Base-by-base conservation (phyloP, 2,888 invertebrate genomes). In the Iselma pallidipennis region DNA sequence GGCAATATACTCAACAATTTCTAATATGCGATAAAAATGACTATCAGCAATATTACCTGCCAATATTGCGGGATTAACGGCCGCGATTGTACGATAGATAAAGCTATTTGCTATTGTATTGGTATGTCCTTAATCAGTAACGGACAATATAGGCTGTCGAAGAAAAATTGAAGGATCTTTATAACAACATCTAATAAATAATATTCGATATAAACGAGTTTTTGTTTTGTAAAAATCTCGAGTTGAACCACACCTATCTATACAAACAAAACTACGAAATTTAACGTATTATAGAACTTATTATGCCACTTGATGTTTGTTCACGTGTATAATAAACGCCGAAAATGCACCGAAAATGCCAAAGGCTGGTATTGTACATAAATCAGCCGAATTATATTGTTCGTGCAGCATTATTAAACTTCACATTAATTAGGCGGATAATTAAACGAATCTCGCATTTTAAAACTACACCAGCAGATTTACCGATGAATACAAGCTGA, bases 21-120 rank as follows among this genome's bases (percentile, higher is more conserved):
- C 76, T 75, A 76, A 77, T 77, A 78, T 76, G 76, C 77, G 76
- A 77, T 78, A 80, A 81, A 80, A 81, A 79, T 80, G 78, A 79
- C 78, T 74, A 71, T 58, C 65, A 63, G 52, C 69, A 73, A 78
- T 78, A 78, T 77, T 80, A 80, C 80, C 80, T 81, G 81, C 79
- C 81, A 81, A 80, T 81, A 80, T 78, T 72, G 68, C 21, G 72
- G 80, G 80, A 80, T 80, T 80, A 80, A 81, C 76, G 77, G 74
- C 68, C 71, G 73, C 75, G 76, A 77, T 78, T 77, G 78, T 79
- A 76, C 78, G 78, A 77, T 59, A 29, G 31, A 42, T 42, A 29
- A 31, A 28, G 51, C 51, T 31, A 31, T 51, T 31, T 29, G 26
- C 51, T 51, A 51, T 51, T 51, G 29, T 63, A 59, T 59, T 59